Evolutionary conservation across 2,113 vertebrate species (phyloP).

Genomic region (Bubalus kerabau): DNA sequence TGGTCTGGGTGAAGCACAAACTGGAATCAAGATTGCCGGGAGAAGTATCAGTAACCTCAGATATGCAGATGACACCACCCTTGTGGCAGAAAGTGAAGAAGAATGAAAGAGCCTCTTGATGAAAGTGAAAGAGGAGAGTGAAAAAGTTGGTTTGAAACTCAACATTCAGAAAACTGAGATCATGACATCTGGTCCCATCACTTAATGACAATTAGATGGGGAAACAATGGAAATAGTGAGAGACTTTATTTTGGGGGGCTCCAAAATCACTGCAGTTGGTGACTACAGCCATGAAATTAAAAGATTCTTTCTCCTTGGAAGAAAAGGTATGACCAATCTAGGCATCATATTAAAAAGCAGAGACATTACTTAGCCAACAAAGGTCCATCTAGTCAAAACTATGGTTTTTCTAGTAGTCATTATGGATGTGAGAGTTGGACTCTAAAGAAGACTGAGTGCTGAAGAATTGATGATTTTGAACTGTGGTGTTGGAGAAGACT

Average conservation of each 20-base stretch:
- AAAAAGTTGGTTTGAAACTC: neutral
- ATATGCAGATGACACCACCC: neutral
- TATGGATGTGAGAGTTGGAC: neutral
- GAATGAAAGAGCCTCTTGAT: neutral
- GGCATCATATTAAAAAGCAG: neutral
- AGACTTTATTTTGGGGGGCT: rapidly evolving
- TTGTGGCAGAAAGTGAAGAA: neutral
- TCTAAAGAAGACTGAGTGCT: neutral
- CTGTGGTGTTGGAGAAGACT: neutral
- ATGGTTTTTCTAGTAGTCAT: neutral
- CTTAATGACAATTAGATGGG: neutral
- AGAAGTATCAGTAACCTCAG: neutral
- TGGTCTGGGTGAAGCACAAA: neutral
- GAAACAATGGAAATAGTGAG: neutral
- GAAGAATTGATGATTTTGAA: neutral
- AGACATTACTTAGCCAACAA: neutral
- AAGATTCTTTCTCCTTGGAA: neutral
- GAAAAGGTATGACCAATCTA: neutral
- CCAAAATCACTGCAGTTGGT: neutral
- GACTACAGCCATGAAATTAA: neutral
- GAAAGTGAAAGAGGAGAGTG: neutral
- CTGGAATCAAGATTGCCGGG: neutral
- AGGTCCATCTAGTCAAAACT: neutral
- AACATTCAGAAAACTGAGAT: neutral
- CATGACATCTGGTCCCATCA: neutral